A percentile compares a stretch with the other conserved stretches of the same genome.
Conservation (phyloP, 2,113 vertebrate species). For the Pholis gunnellus region DNA sequence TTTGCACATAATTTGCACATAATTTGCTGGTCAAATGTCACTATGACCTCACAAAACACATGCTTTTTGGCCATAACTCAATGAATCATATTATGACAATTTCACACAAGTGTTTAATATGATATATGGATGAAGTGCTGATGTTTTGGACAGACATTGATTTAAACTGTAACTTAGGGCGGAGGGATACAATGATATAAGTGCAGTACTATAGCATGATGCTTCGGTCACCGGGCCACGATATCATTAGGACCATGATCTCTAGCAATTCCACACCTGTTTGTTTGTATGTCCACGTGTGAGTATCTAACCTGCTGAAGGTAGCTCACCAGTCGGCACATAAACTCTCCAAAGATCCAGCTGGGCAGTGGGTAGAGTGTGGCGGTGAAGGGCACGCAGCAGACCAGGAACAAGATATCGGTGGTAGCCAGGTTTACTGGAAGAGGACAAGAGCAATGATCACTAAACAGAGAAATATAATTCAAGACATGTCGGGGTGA, state of each 20-base stretch:
- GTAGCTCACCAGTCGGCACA: constrained; percentile 82
- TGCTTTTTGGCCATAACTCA: too few species aligned
- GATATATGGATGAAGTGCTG: too few species aligned
- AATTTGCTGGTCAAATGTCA: too few species aligned
- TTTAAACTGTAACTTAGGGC: too few species aligned
- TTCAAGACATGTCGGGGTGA: not conserved
- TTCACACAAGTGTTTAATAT: too few species aligned
- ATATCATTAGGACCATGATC: not conserved
- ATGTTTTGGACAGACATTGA: too few species aligned
- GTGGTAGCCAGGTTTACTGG: constrained; percentile 80
- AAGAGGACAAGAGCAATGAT: constrained; percentile 3
- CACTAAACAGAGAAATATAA: not conserved
- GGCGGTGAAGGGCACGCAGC: constrained; percentile 84
- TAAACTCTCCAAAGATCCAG: constrained; percentile 84
- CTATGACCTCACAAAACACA: too few species aligned
- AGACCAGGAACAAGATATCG: constrained; percentile 81
- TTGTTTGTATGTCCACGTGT: not conserved
- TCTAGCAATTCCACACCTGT: not conserved
- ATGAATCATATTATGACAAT: too few species aligned
- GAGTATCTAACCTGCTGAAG: constrained; percentile 76
- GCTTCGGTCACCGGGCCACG: not conserved
- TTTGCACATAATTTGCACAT: too few species aligned
- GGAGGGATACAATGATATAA: too few species aligned
- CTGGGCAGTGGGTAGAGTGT: constrained; percentile 82
- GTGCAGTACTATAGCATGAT: not conserved